These are phyloP conservation scores for Takifugu rubripes DNA, from an alignment of 2,797 vertebrate species.

Conservation along the genomic window DNA sequence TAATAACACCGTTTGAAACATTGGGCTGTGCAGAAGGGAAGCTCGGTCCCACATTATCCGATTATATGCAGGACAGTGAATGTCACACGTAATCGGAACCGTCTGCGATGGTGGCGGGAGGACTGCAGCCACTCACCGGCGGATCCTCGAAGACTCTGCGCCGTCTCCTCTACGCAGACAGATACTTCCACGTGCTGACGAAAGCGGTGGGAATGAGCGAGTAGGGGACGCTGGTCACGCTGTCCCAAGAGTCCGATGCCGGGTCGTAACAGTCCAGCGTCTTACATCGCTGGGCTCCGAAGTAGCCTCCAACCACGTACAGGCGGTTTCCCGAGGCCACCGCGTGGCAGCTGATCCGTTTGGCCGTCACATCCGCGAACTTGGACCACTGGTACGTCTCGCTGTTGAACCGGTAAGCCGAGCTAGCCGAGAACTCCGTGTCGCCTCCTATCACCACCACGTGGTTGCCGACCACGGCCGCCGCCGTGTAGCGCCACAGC, in stretches of 20 bases:
- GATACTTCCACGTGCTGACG: conserved; percentile 88
- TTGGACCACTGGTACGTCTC: conserved; percentile 87
- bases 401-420: conserved; percentile 85
- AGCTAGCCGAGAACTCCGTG: conserved; percentile 84
- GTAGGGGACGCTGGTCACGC: conserved; percentile 84
- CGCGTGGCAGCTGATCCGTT: conserved; percentile 83
- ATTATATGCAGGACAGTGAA: not conserved
- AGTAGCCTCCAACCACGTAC: conserved; percentile 85
- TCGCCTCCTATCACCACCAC: conserved; percentile 84
- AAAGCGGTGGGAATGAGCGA: conserved; percentile 86
- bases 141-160: conserved; percentile 6
- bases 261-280: conserved; percentile 86
- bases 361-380: conserved; percentile 82
- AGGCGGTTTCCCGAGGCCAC: conserved; percentile 84
- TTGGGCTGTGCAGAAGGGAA: not conserved
- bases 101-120: not conserved
- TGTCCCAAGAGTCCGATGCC: conserved; percentile 82
- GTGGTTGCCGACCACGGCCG: conserved; percentile 81
- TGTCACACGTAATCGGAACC: not conserved
- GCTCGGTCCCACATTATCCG: conserved; percentile 2
- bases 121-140: conserved; percentile 65
- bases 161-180: conserved; percentile 69
- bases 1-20: not conserved
- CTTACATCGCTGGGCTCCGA: conserved; percentile 83
- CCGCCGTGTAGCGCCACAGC: conserved; percentile 85